Evolutionary conservation across 2,888 invertebrate species (phyloP).

Genomic region (Ryuthela nishihirai): DNA sequence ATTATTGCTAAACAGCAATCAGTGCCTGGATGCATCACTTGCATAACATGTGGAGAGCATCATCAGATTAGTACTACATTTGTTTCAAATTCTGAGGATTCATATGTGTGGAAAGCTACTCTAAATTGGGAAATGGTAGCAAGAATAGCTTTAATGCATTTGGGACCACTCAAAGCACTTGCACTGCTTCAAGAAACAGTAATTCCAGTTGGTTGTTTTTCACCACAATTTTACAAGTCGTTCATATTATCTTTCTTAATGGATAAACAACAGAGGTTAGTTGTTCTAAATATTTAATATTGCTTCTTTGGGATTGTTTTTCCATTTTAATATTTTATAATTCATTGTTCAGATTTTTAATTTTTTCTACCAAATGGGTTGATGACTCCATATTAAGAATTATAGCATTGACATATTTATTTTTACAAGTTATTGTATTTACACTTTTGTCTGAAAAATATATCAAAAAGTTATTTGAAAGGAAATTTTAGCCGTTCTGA

Average conservation of each 20-base stretch:
- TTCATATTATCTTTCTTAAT: conserved; percentile 24
- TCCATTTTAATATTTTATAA: no score
- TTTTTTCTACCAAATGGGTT: neutral
- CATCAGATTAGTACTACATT: conserved; percentile 12
- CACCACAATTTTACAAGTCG: conserved; percentile 28
- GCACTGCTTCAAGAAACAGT: conserved; percentile 21
- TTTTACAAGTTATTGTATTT: no score
- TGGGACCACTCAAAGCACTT: conserved; percentile 32
- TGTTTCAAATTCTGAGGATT: neutral
- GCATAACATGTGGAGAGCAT: conserved; percentile 15
- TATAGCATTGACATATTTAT: no score
- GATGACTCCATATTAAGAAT: neutral
- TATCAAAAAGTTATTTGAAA: no score
- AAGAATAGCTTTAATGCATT: conserved; percentile 22
- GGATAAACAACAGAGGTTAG: conserved; percentile 34
- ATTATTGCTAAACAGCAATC: conserved; percentile 13
- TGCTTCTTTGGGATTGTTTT: no score
- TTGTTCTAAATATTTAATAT: neutral
- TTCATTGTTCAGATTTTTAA: neutral
- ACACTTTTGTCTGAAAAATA: no score
- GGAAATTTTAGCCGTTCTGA: no score
- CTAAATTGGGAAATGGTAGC: conserved; percentile 25
- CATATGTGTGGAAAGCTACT: conserved; percentile 16
- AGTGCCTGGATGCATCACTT: conserved; percentile 4
- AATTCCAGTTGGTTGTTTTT: conserved; percentile 32